Evolutionary conservation across 2,888 invertebrate genomes (phyloP).

Genomic region (Clanis bilineata): DNA sequence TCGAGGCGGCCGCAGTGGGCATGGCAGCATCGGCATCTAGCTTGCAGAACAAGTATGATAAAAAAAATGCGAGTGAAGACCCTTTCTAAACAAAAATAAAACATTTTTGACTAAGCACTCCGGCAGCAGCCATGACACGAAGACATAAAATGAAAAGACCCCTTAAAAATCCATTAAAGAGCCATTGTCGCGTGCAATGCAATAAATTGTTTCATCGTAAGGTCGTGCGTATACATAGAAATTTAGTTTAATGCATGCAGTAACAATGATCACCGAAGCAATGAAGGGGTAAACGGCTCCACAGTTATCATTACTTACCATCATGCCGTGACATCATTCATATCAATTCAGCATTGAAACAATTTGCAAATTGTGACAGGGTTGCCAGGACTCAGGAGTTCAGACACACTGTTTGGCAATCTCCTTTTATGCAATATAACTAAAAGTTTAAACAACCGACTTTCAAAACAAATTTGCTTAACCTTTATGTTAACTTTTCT

Average conservation of each 20-base stretch:
- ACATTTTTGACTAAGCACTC: neutral
- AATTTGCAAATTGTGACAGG: neutral
- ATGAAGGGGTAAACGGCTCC: neutral
- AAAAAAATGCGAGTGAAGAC: too few species aligned
- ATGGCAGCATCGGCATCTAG: too few species aligned
- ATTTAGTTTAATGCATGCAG: neutral
- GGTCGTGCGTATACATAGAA: neutral
- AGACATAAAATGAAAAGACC: neutral
- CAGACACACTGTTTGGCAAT: neutral
- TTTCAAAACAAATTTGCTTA: too few species aligned
- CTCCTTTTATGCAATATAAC: too few species aligned
- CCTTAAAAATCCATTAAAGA: neutral
- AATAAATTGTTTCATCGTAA: neutral
- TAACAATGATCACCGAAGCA: neutral
- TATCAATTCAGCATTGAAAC: slow-evolving; percentile 1
- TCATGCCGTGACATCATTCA: slow-evolving; percentile 1
- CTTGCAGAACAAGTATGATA: too few species aligned
- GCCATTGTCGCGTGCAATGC: neutral
- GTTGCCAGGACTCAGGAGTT: neutral
- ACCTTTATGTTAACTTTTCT: too few species aligned
- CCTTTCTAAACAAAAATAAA: too few species aligned
- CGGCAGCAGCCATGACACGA: neutral
- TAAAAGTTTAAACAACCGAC: too few species aligned
- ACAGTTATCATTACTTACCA: slow-evolving; percentile 9
- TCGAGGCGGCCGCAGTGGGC: too few species aligned